Base-by-base conservation (phyloP, 2,113 vertebrate genomes). In the Xenopus laevis region DNA sequence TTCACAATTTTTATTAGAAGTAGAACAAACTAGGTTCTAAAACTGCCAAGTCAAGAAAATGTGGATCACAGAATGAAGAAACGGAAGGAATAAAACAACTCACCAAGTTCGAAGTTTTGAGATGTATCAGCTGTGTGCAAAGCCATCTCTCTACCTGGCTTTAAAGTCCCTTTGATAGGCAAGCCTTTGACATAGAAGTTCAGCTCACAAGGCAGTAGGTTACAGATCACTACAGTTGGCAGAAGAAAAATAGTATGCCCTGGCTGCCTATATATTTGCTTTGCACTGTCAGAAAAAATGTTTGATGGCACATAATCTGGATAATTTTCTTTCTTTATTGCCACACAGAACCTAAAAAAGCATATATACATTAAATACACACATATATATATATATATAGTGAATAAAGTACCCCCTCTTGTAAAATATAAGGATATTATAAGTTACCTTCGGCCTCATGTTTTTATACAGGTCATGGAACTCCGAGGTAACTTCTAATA, bases 291-390 rank as follows among this genome's bases (percentile, higher is more conserved):
- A 17, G 94, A 91, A 73, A 94, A 92, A 27, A 88, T 91, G 84
- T 85, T 95, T 71, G 96, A 97, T 18, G 96, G 96, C 88, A 94
- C 90, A 80, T 98, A 97, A 47, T 98, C 94, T 0, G 97, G 96
- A 23, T 98, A 99, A 79, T 94, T 96, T 67, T 98, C 96, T 77
- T 98, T 99, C 83, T 97, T 98, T 72, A 98, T 95, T 53, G 97
- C 95, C 78, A 99, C 97, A 70, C 95, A 98, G 80, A 98, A 99
- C 87, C 97, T 99, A 77, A 0, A 72, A 67, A 18, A 78, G 60
- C 45, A 74, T 83, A 21, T 4, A 40, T 7, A 40, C 33, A 40
- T 40, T 40, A 40, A 40, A 40, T 40, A 40, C 2, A 33, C 6
- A 33, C 6, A 33, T 33, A 33, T 6, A 33, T 33, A 33, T 33